Evolutionary conservation across 2,797 vertebrate species (phyloP), one percentile per base, ranked within the genome.

Genomic region (Crypturellus tataupa): DNA sequence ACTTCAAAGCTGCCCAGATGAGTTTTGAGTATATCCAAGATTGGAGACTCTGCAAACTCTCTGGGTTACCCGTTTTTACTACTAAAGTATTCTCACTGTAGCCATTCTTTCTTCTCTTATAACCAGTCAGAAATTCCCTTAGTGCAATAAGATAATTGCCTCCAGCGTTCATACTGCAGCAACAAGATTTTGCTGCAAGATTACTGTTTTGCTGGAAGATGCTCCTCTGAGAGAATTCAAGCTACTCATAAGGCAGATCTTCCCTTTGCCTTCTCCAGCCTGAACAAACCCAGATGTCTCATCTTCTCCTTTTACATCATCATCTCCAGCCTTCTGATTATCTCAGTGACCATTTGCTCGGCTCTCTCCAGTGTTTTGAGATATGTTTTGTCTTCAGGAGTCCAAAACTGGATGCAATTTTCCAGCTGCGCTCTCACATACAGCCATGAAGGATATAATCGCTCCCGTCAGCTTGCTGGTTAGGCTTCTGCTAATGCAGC

Each of bases 51-150:
- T 17, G 37, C 70, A 87, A 24, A 35, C n/a, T 59, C n/a, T 39
- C 29, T 1, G 1, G 9, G 17, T 23, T 83, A 60, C 18, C 12
- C 39, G 2, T 3, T 77, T 27, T 63, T 55, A 29, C 10, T 55
- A 21, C 49, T 62, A 18, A 65, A 3, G 6, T 13, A 6, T 10
- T 53, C 17, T 68, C 4, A 1, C 20, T 44, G 13, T 8, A 1
- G 81, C 29, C 3, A 7, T 15, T 23, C 51, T 65, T 55, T 76
- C 7, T 15, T 49, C 20, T 37, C 81, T 72, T 72, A 42, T 7
- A 60, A 59, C 11, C n/a, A 77, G 20, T 15, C 42, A 79, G 19
- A 84, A 73, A 6, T 19, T 49, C 33, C 46, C 24, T 27, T 25
- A 49, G 2, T 11, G 60, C 51, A 84, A n/a, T 9, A 49, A 56